Evolutionary conservation across 2,113 vertebrate genomes (phyloP).

Genomic region (Pterocles gutturalis): DNA sequence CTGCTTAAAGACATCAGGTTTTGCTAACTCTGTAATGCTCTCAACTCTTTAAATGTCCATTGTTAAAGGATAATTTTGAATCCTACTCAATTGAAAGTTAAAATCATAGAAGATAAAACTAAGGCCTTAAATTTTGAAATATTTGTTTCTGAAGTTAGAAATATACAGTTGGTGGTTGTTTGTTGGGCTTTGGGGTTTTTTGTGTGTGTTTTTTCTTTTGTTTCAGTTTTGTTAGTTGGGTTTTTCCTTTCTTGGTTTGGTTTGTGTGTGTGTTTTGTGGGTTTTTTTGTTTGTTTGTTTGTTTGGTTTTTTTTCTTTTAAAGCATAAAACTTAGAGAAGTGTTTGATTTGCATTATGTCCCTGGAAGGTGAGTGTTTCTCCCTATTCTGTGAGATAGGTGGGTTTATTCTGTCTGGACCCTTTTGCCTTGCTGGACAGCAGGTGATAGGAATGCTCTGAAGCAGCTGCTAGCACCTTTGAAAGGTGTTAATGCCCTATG

Average conservation of each 20-base stretch:
- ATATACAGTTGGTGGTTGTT: not conserved
- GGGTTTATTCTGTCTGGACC: not conserved
- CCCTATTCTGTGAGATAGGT: not conserved
- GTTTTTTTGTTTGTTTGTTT: fast-evolving
- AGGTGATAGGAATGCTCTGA: not conserved
- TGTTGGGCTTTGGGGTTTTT: fast-evolving
- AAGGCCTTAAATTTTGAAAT: not conserved
- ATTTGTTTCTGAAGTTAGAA: not conserved
- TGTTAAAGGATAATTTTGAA: not conserved
- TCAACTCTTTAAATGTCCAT: not conserved
- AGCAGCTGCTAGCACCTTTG: not conserved
- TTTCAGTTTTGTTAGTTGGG: too few species aligned
- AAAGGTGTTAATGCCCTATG: not conserved
- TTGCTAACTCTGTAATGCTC: not conserved
- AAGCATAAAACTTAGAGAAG: not conserved
- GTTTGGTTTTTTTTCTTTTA: not conserved
- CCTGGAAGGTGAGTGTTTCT: not conserved
- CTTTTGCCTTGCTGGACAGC: not conserved
- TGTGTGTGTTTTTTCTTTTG: not conserved
- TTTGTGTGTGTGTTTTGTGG: not conserved
- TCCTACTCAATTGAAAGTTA: not conserved
- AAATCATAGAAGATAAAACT: not conserved
- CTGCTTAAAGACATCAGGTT: not conserved
- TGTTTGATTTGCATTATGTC: not conserved
- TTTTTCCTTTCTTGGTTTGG: not conserved